These are phyloP conservation scores for Peromyscus eremicus DNA, from an alignment of 2,797 vertebrate species.

Conservation along the genomic window DNA sequence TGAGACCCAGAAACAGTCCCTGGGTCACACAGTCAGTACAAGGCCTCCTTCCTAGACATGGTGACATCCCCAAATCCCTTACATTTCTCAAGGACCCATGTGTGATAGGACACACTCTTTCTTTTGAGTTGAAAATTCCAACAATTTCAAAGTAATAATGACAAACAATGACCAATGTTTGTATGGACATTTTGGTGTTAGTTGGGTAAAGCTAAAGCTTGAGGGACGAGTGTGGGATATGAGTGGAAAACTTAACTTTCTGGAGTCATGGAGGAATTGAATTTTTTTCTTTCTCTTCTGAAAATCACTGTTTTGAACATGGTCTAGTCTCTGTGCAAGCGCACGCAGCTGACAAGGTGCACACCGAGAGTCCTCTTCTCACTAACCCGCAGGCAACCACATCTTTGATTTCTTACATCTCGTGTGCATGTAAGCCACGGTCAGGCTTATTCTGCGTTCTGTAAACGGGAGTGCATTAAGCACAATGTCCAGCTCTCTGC, in stretches of 20 bases:
- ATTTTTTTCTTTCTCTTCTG: background rate
- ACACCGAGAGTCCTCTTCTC: background rate
- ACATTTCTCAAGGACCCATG: background rate
- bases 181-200: background rate
- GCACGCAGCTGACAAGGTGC: background rate
- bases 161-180: background rate
- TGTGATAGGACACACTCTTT: background rate
- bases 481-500: background rate
- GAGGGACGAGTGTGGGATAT: fast-evolving
- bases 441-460: too few relatives aligned
- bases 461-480: background rate
- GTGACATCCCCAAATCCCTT: background rate
- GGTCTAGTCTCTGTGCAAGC: background rate
- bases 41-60: background rate
- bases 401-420: background rate
- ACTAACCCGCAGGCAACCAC: too few relatives aligned
- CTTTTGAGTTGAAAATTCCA: background rate
- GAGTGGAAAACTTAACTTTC: background rate
- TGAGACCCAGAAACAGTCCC: background rate
- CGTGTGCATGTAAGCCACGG: background rate
- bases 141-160: background rate
- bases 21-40: background rate
- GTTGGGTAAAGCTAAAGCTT: background rate
- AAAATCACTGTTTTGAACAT: background rate
- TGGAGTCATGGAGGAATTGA: background rate